Evolutionary conservation across 2,888 invertebrate species (phyloP), one percentile per base, ranked within the genome.

Genomic region (Zhuqinia jingwanae): DNA sequence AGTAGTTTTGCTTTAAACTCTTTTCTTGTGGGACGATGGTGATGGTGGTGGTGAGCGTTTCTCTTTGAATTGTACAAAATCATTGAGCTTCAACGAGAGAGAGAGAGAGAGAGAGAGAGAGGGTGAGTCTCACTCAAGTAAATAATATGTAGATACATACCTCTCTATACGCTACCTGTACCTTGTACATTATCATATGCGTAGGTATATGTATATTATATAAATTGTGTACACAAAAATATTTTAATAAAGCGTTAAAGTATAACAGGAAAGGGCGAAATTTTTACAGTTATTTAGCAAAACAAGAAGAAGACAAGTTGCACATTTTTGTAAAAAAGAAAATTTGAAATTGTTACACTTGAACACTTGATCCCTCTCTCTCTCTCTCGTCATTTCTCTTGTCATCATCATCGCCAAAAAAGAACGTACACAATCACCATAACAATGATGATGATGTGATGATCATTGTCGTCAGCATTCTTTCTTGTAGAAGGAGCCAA

Each of bases 341-440:
- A 70, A 36, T 36, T 36, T 36, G n/a, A 68, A 68, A 68, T 70
- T 70, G 45, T 70, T 70, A 70, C 70, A 70, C 70, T 47, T 70
- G 47, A 70, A 20, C 47, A 47, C 70, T 70, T 70, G 70, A 70
- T 70, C 70, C 70, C 45, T 68, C 45, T 45, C 15, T n/a, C n/a
- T n/a, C n/a, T n/a, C n/a, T n/a, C 42, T 36, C 60, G 10, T 60
- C 60, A 60, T 60, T 27, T 27, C 11, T 27, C 65, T 68, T 68
- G 42, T 36, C 47, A 47, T 45, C 17, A 42, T 45, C 25, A 58
- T 25, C 22, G 25, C 25, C 58, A 58, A 68, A 6, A 53, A 53
- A 53, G 17, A n/a, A 17, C n/a, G 17, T 53, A 53, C n/a, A 36
- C 36, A 36, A 36, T 36, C 36, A 36, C 36, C 36, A 53, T 53